These are phyloP conservation scores for Bellardia bayeri DNA, from an alignment of 2,888 invertebrate genomes.

Conservation along the genomic window DNA sequence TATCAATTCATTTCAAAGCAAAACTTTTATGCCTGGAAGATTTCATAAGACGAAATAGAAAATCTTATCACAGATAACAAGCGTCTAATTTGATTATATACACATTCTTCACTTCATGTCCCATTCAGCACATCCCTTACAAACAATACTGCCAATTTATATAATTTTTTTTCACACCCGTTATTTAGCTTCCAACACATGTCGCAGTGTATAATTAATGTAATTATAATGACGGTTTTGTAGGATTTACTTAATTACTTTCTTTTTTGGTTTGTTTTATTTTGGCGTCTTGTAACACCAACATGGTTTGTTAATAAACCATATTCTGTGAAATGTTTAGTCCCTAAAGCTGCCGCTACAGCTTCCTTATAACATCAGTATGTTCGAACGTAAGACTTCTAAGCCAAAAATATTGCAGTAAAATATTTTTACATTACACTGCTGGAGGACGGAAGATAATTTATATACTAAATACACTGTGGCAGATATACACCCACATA, in stretches of 20 bases:
- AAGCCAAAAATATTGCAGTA: conserved; percentile 1
- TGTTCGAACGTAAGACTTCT: background rate
- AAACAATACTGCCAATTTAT: background rate
- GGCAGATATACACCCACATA: background rate
- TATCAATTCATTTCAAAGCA: no score
- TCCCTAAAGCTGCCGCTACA: background rate
- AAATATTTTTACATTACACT: conserved; percentile 20
- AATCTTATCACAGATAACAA: no score
- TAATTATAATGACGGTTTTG: conserved; percentile 56
- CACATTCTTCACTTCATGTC: no score
- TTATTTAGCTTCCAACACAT: conserved; percentile 1
- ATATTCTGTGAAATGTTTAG: conserved; percentile 14
- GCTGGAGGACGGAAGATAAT: conserved; percentile 12
- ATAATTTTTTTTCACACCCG: background rate
- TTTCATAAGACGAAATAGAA: no score
- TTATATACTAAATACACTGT: background rate
- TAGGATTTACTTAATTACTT: background rate
- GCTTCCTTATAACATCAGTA: background rate
- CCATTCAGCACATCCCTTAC: background rate
- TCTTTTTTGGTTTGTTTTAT: background rate
- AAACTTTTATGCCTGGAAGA: no score
- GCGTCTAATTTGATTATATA: no score
- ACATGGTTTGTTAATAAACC: conserved; percentile 45
- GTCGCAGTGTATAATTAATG: conserved; percentile 39
- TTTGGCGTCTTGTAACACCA: conserved; percentile 38